Evolutionary conservation across 2,888 invertebrate genomes (phyloP).

Genomic region (Oscheius sp.): DNA sequence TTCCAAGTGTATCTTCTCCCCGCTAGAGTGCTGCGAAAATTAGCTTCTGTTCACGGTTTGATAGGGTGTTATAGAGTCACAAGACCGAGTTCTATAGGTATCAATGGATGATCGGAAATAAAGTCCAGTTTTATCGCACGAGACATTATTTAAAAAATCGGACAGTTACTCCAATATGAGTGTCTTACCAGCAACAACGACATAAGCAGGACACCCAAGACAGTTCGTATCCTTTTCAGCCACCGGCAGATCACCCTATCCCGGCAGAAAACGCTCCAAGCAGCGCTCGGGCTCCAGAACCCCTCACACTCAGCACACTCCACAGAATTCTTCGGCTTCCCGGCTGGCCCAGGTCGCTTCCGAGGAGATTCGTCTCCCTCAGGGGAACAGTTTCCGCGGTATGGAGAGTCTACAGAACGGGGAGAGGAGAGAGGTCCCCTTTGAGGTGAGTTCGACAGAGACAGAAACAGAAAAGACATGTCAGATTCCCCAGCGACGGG

Average conservation of each 20-base stretch:
- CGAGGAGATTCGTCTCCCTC: constrained; percentile 26
- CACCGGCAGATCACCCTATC: constrained; percentile 55
- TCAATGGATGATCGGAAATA: no score
- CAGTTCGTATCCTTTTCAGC: constrained; percentile 38
- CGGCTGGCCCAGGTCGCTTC: constrained; percentile 15
- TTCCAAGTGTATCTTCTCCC: no score
- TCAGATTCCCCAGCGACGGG: constrained; percentile 29
- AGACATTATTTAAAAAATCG: no score
- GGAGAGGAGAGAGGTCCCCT: constrained; percentile 18
- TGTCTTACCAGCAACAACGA: no score
- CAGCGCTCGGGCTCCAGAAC: constrained; percentile 26
- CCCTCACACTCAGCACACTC: constrained; percentile 6
- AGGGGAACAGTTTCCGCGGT: constrained; percentile 28
- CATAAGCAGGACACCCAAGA: no score
- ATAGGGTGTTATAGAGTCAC: no score
- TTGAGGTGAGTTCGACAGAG: constrained; percentile 15
- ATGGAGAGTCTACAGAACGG: constrained; percentile 1
- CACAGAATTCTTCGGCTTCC: constrained; percentile 1
- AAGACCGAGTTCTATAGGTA: no score
- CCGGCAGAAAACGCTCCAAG: constrained; percentile 50
- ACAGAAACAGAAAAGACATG: background rate
- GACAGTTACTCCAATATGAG: no score
- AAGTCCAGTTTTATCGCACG: no score
- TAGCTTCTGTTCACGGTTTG: no score
- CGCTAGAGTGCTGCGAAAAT: no score